Conservation (phyloP, 2,888 invertebrate species). For the Cantharis rustica region DNA sequence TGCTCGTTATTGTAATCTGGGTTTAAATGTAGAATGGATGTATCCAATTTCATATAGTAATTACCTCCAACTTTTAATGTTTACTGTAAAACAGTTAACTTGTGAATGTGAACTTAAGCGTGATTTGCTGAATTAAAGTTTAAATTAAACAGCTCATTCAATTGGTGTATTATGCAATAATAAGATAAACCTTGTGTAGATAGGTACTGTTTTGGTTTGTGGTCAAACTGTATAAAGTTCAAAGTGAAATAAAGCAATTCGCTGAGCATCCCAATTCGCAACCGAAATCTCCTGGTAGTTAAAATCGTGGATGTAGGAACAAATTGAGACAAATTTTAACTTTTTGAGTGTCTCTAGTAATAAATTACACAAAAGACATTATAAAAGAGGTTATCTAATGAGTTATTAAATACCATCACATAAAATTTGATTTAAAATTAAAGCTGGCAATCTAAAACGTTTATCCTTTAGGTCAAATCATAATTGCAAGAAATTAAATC, state of each 20-base stretch:
- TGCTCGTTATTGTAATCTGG: background rate
- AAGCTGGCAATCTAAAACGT: background rate
- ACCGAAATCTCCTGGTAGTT: background rate
- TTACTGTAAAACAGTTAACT: background rate
- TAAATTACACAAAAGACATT: background rate
- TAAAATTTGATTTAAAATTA: background rate
- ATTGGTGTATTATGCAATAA: background rate
- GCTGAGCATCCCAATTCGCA: background rate
- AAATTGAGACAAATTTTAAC: background rate
- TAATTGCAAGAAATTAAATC: slow-evolving; percentile 43
- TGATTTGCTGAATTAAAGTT: background rate
- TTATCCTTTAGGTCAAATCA: slow-evolving; percentile 39
- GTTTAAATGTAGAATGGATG: background rate
- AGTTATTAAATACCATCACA: background rate
- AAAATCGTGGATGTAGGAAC: background rate
- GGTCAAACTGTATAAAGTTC: background rate
- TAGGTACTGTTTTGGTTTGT: background rate
- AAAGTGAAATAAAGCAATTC: background rate
- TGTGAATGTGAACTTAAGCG: too few relatives aligned
- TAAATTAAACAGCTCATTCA: background rate
- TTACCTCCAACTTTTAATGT: background rate
- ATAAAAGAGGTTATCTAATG: background rate
- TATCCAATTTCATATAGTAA: background rate
- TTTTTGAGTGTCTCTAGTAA: background rate
- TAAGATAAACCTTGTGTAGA: background rate